Conservation (phyloP, 2,113 vertebrate genomes). For the Rhinogobius similis region DNA sequence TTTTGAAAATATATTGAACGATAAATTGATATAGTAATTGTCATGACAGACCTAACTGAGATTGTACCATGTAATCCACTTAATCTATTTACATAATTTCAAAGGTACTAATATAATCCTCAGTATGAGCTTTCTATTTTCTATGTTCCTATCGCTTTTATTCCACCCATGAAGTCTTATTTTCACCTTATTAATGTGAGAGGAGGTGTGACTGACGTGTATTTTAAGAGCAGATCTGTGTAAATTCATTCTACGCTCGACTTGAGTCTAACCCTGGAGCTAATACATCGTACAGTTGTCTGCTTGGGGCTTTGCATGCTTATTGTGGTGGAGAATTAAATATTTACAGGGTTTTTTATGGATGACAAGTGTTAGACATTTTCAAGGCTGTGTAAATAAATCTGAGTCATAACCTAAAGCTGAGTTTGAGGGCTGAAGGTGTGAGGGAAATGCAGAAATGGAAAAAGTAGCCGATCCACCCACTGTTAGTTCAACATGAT, state of each 20-base stretch:
- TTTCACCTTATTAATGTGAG: conserved; percentile 16
- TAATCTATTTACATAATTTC: conserved; percentile 6
- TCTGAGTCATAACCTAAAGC: conserved; percentile 22
- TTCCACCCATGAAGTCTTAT: neutral
- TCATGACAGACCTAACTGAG: too few relatives aligned
- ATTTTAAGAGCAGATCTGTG: conserved; percentile 24
- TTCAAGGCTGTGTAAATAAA: conserved; percentile 21
- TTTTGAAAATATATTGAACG: too few relatives aligned
- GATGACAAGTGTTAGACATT: neutral
- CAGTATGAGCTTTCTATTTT: neutral
- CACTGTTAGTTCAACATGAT: neutral
- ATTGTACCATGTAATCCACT: neutral
- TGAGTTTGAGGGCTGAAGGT: conserved; percentile 23
- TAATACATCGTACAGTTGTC: conserved; percentile 2
- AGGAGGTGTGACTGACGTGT: conserved; percentile 1
- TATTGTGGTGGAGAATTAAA: neutral
- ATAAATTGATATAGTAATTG: too few relatives aligned
- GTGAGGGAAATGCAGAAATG: conserved; percentile 35
- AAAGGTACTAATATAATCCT: conserved; percentile 8
- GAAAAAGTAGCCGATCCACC: conserved; percentile 20
- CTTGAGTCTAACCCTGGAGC: neutral
- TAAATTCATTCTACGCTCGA: conserved; percentile 15
- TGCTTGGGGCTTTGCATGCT: conserved; percentile 17
- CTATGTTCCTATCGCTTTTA: neutral
- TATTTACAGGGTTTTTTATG: neutral